Evolutionary conservation across 2,113 vertebrate genomes (phyloP).

Genomic region (Egretta garzetta): DNA sequence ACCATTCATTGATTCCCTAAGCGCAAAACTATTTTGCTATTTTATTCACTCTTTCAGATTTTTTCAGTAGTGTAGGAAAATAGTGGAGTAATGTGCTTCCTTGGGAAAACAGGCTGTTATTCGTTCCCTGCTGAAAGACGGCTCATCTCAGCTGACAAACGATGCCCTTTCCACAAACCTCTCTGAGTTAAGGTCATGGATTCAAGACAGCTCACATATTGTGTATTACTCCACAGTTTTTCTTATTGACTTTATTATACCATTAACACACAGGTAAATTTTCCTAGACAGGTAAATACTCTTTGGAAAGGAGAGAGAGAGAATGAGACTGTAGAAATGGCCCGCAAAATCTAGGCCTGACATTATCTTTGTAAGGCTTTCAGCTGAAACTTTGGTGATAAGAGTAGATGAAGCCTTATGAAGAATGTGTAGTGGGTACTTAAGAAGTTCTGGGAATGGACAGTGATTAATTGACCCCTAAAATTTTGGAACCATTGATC

Average conservation of each 20-base stretch:
- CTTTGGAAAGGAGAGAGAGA: neutral
- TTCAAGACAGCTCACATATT: neutral
- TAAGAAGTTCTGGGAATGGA: neutral
- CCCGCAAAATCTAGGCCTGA: neutral
- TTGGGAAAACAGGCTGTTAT: neutral
- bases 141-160: conserved; percentile 1
- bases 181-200: neutral
- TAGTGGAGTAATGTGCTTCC: neutral
- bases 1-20: neutral
- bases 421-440: neutral
- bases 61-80: neutral
- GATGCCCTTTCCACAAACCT: neutral
- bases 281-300: neutral
- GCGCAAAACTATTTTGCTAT: neutral
- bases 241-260: neutral
- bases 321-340: neutral
- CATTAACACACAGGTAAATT: neutral
- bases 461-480: neutral
- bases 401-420: neutral
- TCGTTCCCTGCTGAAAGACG: neutral
- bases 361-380: neutral
- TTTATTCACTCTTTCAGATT: neutral
- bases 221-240: neutral
- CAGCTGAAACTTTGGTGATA: neutral
- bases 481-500: neutral